Percentiles rank a stretch among this genome's conserved stretches.
Evolutionary conservation across 2,888 invertebrate species (phyloP).

Genomic region (Drosophila cracens): DNA sequence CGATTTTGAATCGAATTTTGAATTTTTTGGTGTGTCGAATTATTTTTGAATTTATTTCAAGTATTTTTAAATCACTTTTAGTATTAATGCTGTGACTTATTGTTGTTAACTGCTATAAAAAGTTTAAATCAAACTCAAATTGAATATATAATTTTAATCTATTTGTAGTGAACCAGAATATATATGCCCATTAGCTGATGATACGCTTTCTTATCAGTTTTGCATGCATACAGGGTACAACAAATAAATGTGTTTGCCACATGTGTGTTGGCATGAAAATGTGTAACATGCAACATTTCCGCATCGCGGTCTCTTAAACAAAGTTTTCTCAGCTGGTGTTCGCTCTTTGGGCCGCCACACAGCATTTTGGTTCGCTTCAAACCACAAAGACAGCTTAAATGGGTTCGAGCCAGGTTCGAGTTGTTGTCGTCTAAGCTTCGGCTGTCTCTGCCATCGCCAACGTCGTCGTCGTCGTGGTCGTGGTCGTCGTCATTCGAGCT

Average conservation of each 20-base stretch:
- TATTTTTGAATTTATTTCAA: neutral
- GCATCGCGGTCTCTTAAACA: slow-evolving; percentile 67
- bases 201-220: neutral
- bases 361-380: slow-evolving; percentile 56
- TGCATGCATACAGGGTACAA: neutral
- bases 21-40: neutral
- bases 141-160: neutral
- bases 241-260: slow-evolving; percentile 10
- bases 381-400: slow-evolving; percentile 51
- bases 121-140: neutral
- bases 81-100: neutral
- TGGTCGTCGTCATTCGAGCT: slow-evolving; percentile 32
- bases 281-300: slow-evolving; percentile 73
- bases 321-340: neutral
- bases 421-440: slow-evolving; percentile 53
- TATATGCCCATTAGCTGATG: neutral
- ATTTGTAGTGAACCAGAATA: neutral
- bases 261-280: slow-evolving; percentile 19
- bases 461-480: slow-evolving; percentile 14
- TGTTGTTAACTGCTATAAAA: neutral
- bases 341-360: slow-evolving; percentile 60
- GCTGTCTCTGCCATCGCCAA: slow-evolving; percentile 18
- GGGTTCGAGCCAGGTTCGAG: slow-evolving; percentile 74
- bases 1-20: neutral
- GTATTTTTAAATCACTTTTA: neutral